phyloP scores from a whole-genome alignment of 2,888 invertebrate genomes.

The Globia sparganii region DNA sequence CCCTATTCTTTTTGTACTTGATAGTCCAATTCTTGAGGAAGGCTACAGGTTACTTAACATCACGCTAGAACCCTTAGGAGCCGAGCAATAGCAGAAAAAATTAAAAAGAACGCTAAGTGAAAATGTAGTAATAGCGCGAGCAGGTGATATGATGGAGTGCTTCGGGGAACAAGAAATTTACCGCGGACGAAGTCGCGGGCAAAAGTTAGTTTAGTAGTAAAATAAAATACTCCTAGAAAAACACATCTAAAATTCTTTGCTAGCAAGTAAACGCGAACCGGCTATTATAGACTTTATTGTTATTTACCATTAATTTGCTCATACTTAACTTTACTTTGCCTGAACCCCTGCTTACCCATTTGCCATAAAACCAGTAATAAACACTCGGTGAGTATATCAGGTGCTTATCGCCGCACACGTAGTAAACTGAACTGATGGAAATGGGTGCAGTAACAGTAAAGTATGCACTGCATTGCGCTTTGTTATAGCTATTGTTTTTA shows the following conservation, averaged over 20 bases:
- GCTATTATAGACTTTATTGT: too few species aligned
- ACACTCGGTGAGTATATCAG: slow-evolving; percentile 22
- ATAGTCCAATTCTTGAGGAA: too few species aligned
- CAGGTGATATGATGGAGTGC: too few species aligned
- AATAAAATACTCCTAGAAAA: background rate
- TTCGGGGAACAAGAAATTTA: too few species aligned
- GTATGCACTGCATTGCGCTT: slow-evolving; percentile 42
- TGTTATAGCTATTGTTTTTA: background rate
- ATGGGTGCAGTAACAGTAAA: slow-evolving; percentile 30
- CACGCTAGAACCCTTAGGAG: too few species aligned
- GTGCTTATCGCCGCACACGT: slow-evolving; percentile 30
- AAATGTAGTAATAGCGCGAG: too few species aligned
- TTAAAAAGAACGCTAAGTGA: too few species aligned
- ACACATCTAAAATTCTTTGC: background rate
- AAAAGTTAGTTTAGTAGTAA: too few species aligned
- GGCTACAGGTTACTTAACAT: too few species aligned
- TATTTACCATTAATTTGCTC: slow-evolving; percentile 11
- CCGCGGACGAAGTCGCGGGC: too few species aligned
- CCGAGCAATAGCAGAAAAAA: too few species aligned
- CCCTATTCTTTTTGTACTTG: too few species aligned
- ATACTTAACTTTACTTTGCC: slow-evolving; percentile 3
- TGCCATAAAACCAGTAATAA: slow-evolving; percentile 39
- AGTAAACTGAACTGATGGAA: slow-evolving; percentile 38
- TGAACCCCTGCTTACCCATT: slow-evolving; percentile 9
- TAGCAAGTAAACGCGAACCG: background rate